Evolutionary conservation across 2,797 vertebrate genomes (phyloP), one percentile per base, ranked within the genome.

Genomic region (Cuniculus paca): DNA sequence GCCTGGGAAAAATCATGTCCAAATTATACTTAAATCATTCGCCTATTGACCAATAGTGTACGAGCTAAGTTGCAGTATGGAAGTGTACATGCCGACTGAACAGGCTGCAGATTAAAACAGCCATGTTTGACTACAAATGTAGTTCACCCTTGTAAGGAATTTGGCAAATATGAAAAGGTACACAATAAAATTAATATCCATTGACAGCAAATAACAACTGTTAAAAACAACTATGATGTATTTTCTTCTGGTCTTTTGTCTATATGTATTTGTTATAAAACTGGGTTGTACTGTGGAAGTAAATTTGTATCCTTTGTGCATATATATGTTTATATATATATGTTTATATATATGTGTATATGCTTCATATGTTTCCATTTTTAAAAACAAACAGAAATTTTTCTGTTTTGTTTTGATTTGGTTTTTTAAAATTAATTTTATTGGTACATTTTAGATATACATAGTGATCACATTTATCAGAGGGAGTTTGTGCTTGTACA

Each of bases 161-260:
- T n/a, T 70, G 13, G 31, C 39, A 92, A 94, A 34, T 65, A 81
- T 20, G 65, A 10, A 84, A 75, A 68, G 42, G 11, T 34, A 42
- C 10, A 82, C 9, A 93, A 85, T 48, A 42, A 92, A 85, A 34
- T 78, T n/a, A 70, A 31, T 75, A 34, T 68, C 45, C 54, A 12
- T 6, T 91, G 88, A 22, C 70, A 93, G 92, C 42, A 94, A 92
- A 77, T 80, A 74, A 84, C 45, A 54, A 65, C 63, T 87, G 2
- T 36, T 72, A 17, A 36, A 85, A 31, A 52, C 82, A 89, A 88
- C 5, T 14, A 2, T 63, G 17, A 63, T 88, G 1, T 88, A 6
- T 90, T 75, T 90, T 31, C n/a, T 83, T 85, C 31, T 60, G 24
- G 60, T 56, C 63, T 72, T 75, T 89, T 88, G 20, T 86, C 2